Evolutionary conservation across 1,140 invertebrate genomes (phyloP).

Genomic region (Goniozus legneri): DNA sequence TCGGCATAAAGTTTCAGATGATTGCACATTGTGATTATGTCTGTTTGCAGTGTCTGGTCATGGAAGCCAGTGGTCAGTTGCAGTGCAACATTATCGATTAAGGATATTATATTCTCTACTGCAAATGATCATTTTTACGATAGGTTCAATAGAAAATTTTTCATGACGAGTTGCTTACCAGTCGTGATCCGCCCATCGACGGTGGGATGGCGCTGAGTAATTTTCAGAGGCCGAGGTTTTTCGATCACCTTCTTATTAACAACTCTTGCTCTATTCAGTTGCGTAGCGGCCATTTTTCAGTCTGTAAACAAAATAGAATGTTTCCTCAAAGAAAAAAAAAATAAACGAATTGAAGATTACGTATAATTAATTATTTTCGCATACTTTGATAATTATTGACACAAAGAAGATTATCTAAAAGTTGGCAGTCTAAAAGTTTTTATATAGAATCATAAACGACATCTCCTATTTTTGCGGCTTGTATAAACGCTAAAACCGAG

Average conservation of each 20-base stretch:
- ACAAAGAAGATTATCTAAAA: no score
- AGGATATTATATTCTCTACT: slow-evolving; percentile 69
- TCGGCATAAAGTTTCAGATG: slow-evolving; percentile 71
- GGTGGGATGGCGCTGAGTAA: slow-evolving; percentile 45
- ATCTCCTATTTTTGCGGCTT: no score
- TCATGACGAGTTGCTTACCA: slow-evolving; percentile 26
- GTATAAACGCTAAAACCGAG: no score
- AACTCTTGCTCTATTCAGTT: slow-evolving; percentile 47
- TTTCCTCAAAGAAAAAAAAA: no score
- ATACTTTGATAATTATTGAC: no score
- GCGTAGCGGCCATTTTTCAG: slow-evolving; percentile 44
- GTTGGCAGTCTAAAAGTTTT: no score
- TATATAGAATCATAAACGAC: no score
- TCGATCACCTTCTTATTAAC: slow-evolving; percentile 73
- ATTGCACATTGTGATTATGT: slow-evolving; percentile 65
- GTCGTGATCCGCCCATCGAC: slow-evolving; percentile 51
- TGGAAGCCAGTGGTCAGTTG: slow-evolving; percentile 63
- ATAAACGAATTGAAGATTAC: no score
- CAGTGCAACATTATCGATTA: slow-evolving; percentile 67
- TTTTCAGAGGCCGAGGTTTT: slow-evolving; percentile 68
- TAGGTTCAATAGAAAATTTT: slow-evolving; percentile 35
- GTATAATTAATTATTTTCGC: no score
- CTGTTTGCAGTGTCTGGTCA: slow-evolving; percentile 60
- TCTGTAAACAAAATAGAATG: slow-evolving; percentile 9
- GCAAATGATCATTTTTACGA: slow-evolving; percentile 53